A percentile compares a stretch with the other conserved stretches of the same genome.
Conservation (phyloP, 2,797 vertebrate species). For the Danionella dracula region DNA sequence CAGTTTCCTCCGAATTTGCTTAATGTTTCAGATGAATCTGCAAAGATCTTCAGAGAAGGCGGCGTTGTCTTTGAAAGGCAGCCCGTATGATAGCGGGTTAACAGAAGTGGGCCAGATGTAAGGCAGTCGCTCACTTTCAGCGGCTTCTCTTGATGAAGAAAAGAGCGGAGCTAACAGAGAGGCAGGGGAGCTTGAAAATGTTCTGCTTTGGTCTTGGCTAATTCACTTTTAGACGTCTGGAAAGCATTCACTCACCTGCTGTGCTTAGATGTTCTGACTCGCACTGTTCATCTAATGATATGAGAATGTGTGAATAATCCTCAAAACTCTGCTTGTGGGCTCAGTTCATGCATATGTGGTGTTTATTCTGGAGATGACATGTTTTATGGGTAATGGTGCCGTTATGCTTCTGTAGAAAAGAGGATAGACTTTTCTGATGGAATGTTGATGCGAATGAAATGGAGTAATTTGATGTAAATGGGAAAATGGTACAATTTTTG, state of each 20-base stretch:
- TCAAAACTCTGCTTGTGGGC: background rate
- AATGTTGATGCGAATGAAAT: background rate
- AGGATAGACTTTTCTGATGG: no score
- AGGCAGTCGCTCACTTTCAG: conserved; percentile 31
- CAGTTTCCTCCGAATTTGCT: conserved; percentile 14
- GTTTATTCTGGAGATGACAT: background rate
- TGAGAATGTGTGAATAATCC: background rate
- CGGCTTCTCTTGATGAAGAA: conserved; percentile 15
- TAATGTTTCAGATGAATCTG: conserved; percentile 44
- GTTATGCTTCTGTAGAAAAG: background rate
- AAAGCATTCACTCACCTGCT: background rate
- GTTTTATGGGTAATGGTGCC: no score
- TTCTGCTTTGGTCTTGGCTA: conserved; percentile 23
- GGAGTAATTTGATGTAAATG: no score
- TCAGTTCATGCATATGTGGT: background rate
- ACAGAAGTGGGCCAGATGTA: conserved; percentile 51
- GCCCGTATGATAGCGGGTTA: conserved; percentile 50
- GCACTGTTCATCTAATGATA: background rate
- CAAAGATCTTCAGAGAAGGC: conserved; percentile 50
- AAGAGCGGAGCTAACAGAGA: background rate
- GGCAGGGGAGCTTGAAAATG: background rate
- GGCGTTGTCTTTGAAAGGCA: conserved; percentile 54
- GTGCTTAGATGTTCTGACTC: background rate
- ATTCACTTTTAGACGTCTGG: conserved; percentile 6
- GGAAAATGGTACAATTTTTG: no score